Percentiles rank a stretch among this genome's conserved stretches.
Conservation (phyloP, 2,888 invertebrate genomes). For the Ophion obscuratus region DNA sequence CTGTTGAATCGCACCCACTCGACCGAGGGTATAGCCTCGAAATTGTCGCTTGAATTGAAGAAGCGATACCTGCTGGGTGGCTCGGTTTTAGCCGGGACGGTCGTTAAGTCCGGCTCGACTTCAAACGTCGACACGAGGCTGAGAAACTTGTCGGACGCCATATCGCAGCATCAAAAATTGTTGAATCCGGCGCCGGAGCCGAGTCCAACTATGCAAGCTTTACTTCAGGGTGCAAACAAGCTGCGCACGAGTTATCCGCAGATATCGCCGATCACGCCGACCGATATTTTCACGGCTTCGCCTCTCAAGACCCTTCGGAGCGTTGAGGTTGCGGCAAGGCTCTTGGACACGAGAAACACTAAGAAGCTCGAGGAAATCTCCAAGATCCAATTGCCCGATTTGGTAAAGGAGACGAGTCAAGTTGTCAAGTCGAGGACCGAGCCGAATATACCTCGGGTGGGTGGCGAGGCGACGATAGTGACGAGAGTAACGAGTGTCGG, state of each 20-base stretch:
- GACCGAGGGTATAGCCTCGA: conserved; percentile 94
- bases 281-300: conserved; percentile 57
- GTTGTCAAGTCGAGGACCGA: conserved; percentile 80
- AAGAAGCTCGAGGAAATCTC: conserved; percentile 61
- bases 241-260: conserved; percentile 72
- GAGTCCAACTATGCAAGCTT: conserved; percentile 89
- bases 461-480: conserved; percentile 51
- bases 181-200: conserved; percentile 91
- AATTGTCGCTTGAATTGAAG: conserved; percentile 94
- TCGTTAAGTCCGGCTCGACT: conserved; percentile 93
- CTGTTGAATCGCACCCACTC: conserved; percentile 93
- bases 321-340: conserved; percentile 55
- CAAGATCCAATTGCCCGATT: conserved; percentile 79
- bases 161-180: conserved; percentile 94
- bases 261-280: conserved; percentile 81
- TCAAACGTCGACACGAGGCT: conserved; percentile 94
- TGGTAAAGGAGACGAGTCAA: conserved; percentile 79
- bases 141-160: conserved; percentile 93
- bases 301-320: conserved; percentile 69
- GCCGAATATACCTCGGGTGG: conserved; percentile 74
- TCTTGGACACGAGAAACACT: background rate
- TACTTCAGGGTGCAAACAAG: conserved; percentile 85
- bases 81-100: conserved; percentile 87
- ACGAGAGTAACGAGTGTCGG: background rate
- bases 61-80: conserved; percentile 93